These are phyloP conservation scores for Actinemys pallida DNA, from an alignment of 2,113 vertebrate species.

Conservation along the genomic window DNA sequence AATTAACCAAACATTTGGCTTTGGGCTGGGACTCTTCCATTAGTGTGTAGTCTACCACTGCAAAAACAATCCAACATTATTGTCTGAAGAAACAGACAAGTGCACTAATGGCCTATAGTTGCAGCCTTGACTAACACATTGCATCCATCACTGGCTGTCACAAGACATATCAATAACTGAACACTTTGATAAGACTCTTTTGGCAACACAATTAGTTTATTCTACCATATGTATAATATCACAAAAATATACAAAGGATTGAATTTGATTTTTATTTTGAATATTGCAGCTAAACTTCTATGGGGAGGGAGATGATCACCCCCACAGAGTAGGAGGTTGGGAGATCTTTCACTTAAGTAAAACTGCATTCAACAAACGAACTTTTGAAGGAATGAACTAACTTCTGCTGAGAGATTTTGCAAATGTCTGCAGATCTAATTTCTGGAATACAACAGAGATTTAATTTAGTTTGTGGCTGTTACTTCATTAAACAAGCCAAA, in stretches of 20 bases:
- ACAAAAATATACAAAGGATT: conserved; percentile 25
- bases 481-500: not conserved
- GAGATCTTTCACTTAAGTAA: conserved; percentile 32
- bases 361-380: conserved; percentile 1
- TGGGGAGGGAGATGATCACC: not conserved
- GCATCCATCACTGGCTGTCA: not conserved
- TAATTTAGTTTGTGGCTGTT: not conserved
- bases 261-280: conserved; percentile 7
- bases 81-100: not conserved
- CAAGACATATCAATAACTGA: not conserved
- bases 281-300: not conserved
- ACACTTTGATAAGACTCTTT: not conserved
- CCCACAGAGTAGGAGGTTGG: not conserved
- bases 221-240: not conserved
- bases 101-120: not conserved
- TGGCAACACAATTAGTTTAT: not conserved
- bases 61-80: not conserved
- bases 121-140: not conserved
- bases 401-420: not conserved
- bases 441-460: conserved; percentile 10
- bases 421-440: not conserved
- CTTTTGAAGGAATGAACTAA: conserved; percentile 1
- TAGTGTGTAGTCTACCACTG: not conserved
- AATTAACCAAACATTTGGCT: conserved; percentile 48
- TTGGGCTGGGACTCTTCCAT: not conserved